Conservation (phyloP, 2,888 invertebrate species). For the Ophion ellenae region DNA sequence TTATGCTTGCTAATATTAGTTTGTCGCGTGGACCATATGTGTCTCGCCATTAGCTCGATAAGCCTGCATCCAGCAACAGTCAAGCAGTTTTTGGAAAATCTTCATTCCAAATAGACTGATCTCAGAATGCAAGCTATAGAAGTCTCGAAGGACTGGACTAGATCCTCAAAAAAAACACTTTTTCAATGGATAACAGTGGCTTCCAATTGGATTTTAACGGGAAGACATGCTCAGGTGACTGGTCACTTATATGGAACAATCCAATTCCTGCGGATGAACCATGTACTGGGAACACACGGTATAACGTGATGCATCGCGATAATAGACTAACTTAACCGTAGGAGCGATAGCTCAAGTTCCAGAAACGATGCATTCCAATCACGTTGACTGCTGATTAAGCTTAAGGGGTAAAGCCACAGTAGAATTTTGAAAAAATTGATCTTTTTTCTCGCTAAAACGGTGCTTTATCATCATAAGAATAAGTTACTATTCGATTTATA, state of each 20-base stretch:
- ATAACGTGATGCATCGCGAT: slow-evolving; percentile 28
- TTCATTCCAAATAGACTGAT: background rate
- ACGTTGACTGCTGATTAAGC: slow-evolving; percentile 75
- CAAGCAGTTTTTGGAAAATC: background rate
- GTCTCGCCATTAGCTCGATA: background rate
- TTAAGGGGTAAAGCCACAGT: background rate
- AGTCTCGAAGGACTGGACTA: background rate
- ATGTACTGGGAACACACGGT: slow-evolving; percentile 7
- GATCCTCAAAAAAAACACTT: background rate
- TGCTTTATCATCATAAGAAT: too few relatives aligned
- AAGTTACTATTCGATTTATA: too few relatives aligned
- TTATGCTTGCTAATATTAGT: background rate
- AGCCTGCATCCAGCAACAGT: background rate
- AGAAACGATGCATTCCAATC: slow-evolving; percentile 74
- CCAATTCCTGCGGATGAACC: background rate
- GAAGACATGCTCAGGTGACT: background rate
- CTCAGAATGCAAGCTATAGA: background rate
- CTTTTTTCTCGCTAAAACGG: too few relatives aligned
- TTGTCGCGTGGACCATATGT: background rate
- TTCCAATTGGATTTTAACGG: background rate
- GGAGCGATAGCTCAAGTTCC: slow-evolving; percentile 69
- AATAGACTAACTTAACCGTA: slow-evolving; percentile 40
- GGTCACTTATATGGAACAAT: background rate
- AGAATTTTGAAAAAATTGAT: too few relatives aligned
- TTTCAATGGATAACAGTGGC: background rate